Conservation (phyloP, 2,888 invertebrate species). For the Drosophila anceps region DNA sequence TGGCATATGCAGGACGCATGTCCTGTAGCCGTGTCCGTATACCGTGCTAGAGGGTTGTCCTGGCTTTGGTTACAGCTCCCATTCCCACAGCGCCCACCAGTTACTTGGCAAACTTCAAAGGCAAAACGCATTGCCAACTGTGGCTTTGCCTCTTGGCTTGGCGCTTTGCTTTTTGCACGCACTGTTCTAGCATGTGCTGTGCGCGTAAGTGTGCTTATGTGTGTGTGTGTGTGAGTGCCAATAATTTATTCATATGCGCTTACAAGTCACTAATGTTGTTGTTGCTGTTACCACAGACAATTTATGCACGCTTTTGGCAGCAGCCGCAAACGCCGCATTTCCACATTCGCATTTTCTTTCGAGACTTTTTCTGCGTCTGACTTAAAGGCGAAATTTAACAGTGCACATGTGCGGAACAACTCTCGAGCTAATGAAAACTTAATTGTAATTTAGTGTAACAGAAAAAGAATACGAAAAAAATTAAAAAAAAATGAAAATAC, state of each 20-base stretch:
- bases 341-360: constrained; percentile 51
- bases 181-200: constrained; percentile 50
- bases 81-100: constrained; percentile 11
- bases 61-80: constrained; percentile 17
- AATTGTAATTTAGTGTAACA: not conserved
- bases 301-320: constrained; percentile 82
- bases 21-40: constrained; percentile 27
- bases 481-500: not conserved
- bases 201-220: constrained; percentile 17
- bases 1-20: constrained; percentile 59
- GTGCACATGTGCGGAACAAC: not conserved
- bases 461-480: too few species aligned
- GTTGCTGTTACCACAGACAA: constrained; percentile 82
- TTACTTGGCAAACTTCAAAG: constrained; percentile 61
- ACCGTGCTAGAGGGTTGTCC: constrained; percentile 47
- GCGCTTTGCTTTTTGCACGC: constrained; percentile 73
- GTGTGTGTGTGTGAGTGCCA: constrained; percentile 50
- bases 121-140: constrained; percentile 65
- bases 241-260: constrained; percentile 86
- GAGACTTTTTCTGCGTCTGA: constrained; percentile 38
- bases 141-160: constrained; percentile 45
- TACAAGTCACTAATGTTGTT: constrained; percentile 83
- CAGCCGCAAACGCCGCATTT: constrained; percentile 42
- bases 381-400: constrained; percentile 50
- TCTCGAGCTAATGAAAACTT: not conserved